Conservation (phyloP, 2,888 invertebrate genomes). For the Parnassius orleans region DNA sequence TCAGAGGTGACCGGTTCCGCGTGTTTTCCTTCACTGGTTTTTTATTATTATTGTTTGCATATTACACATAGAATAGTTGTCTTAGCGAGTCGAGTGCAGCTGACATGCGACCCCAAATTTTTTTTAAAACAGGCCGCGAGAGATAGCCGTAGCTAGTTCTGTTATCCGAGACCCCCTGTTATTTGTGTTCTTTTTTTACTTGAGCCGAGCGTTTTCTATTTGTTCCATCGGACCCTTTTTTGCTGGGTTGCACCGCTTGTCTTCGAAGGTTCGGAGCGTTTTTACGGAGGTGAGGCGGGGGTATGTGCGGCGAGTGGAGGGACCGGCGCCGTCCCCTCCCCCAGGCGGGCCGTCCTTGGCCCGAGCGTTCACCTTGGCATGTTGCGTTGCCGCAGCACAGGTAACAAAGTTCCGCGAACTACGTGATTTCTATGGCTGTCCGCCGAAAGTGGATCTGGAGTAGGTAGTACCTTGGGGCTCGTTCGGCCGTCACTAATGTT, state of each 20-base stretch:
- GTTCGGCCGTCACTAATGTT: constrained; percentile 59
- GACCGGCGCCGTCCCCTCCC: constrained; percentile 53
- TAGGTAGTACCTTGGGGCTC: constrained; percentile 50
- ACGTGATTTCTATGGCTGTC: constrained; percentile 77
- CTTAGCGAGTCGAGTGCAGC: constrained; percentile 61
- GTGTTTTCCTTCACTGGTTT: constrained; percentile 67
- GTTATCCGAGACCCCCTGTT: constrained; percentile 68
- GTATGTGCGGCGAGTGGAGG: constrained; percentile 32
- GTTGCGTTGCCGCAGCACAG: constrained; percentile 76
- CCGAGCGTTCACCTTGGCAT: constrained; percentile 80
- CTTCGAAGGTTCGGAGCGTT: constrained; percentile 70
- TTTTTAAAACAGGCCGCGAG: constrained; percentile 40
- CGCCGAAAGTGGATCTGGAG: constrained; percentile 68
- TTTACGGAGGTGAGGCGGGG: constrained; percentile 61
- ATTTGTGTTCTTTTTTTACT: constrained; percentile 63
- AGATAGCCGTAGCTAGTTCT: constrained; percentile 61
- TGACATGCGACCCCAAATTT: constrained; percentile 67
- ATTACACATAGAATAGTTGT: constrained; percentile 64
- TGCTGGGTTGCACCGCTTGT: constrained; percentile 67
- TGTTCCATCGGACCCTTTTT: constrained; percentile 77
- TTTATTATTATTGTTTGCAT: constrained; percentile 49
- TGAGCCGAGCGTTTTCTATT: constrained; percentile 69
- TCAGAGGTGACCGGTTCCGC: constrained; percentile 58
- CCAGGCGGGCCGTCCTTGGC: constrained; percentile 76
- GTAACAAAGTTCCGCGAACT: constrained; percentile 81